Conservation (phyloP, 2,797 vertebrate genomes). For the Gila robusta region DNA sequence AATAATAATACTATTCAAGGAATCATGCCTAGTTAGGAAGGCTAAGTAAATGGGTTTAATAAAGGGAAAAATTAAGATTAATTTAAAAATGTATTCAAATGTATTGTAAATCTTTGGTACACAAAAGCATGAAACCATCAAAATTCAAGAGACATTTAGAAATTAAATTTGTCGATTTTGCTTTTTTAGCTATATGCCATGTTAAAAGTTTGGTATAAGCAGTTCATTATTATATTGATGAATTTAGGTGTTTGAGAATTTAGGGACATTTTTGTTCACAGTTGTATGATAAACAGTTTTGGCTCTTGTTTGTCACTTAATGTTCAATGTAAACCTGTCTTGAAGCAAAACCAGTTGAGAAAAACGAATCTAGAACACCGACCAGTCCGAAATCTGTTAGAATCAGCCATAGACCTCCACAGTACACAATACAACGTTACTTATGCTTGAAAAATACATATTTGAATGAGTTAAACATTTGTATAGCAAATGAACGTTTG, state of each 20-base stretch:
- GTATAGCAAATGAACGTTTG: slow-evolving; percentile 1
- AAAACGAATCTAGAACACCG: background rate
- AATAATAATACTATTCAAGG: background rate
- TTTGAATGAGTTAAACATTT: slow-evolving; percentile 12
- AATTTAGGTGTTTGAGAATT: background rate
- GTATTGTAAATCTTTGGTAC: too few relatives aligned
- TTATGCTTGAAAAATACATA: slow-evolving; percentile 6
- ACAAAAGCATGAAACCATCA: background rate
- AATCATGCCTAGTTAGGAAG: background rate
- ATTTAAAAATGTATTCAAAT: background rate
- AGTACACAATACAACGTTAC: background rate
- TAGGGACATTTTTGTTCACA: background rate
- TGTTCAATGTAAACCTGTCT: background rate
- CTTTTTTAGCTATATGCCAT: background rate
- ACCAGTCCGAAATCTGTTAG: background rate
- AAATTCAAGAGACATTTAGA: background rate
- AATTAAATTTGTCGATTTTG: background rate
- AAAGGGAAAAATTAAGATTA: too few relatives aligned
- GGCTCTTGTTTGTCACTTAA: background rate
- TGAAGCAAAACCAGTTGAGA: background rate
- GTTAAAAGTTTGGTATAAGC: background rate
- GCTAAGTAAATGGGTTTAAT: background rate
- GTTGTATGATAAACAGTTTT: background rate
- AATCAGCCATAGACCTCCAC: background rate
- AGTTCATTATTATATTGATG: background rate